Evolutionary conservation across 2,797 vertebrate species (phyloP).

Genomic region (Sphenopsis melanotis): DNA sequence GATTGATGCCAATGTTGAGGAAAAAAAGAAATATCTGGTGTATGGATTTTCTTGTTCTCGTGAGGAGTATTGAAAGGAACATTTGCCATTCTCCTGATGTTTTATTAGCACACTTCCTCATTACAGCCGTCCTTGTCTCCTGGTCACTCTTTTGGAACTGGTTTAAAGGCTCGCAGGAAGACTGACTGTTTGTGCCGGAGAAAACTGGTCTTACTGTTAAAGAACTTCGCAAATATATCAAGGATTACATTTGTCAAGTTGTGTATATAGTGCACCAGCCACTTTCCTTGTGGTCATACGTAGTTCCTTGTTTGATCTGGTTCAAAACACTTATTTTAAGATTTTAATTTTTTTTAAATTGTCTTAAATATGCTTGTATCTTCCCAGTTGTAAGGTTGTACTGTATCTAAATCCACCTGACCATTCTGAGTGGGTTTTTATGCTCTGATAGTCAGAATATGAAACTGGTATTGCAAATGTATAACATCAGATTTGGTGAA

Average conservation of each 20-base stretch:
- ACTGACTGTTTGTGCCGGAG: background rate
- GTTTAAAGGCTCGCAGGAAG: background rate
- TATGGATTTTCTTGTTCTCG: constrained; percentile 33
- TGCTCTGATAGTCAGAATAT: background rate
- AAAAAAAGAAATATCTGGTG: constrained; percentile 13
- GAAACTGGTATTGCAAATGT: background rate
- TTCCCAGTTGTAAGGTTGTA: constrained; percentile 21
- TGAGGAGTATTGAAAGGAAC: constrained; percentile 62
- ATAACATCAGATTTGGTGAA: background rate
- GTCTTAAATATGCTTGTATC: constrained; percentile 57
- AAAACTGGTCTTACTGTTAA: constrained; percentile 23
- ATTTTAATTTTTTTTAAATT: constrained; percentile 26
- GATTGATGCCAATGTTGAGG: constrained; percentile 48
- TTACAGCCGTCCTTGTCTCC: constrained; percentile 40
- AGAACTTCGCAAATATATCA: constrained; percentile 19
- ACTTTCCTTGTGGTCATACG: constrained; percentile 21
- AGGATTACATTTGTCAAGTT: constrained; percentile 37
- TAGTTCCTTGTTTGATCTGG: constrained; percentile 47
- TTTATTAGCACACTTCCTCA: constrained; percentile 32
- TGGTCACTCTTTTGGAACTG: constrained; percentile 12
- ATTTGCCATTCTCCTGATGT: constrained; percentile 30
- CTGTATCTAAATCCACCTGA: constrained; percentile 16
- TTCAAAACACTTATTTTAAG: constrained; percentile 32
- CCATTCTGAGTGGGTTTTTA: constrained; percentile 34
- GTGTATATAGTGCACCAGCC: constrained; percentile 38